These are phyloP conservation scores for Nerophis lumbriciformis DNA, from an alignment of 2,113 vertebrate species.

Conservation along the genomic window DNA sequence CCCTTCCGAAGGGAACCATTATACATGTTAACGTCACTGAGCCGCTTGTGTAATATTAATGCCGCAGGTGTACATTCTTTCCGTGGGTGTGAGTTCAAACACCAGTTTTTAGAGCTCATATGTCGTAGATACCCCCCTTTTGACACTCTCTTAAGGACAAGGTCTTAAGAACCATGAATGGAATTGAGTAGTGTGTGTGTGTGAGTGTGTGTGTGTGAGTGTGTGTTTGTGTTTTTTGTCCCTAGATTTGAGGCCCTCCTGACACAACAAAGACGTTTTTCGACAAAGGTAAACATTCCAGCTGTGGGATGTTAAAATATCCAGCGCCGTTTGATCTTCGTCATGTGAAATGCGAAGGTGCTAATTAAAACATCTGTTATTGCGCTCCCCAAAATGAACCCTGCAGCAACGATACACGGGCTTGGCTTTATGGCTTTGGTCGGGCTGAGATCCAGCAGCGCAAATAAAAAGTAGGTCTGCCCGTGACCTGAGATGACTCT, in stretches of 20 bases:
- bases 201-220: constrained; percentile 3
- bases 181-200: neutral
- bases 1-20: neutral
- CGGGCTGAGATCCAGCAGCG: constrained; percentile 7
- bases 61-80: constrained; percentile 56
- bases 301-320: constrained; percentile 50
- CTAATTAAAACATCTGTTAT: constrained; percentile 11
- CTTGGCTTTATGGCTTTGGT: constrained; percentile 16
- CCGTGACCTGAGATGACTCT: constrained; percentile 53
- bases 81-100: constrained; percentile 50
- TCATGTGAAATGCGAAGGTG: constrained; percentile 57
- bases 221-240: constrained; percentile 10
- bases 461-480: constrained; percentile 34
- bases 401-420: neutral
- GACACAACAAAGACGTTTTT: constrained; percentile 47
- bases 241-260: constrained; percentile 22
- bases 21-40: constrained; percentile 4
- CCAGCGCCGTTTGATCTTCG: constrained; percentile 52
- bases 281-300: constrained; percentile 64
- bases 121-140: constrained; percentile 14
- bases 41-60: constrained; percentile 12
- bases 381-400: constrained; percentile 24
- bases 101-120: constrained; percentile 48
- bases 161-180: constrained; percentile 40
- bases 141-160: constrained; percentile 25